Conservation (phyloP, 2,113 vertebrate genomes). For the Telmatochromis sp. region DNA sequence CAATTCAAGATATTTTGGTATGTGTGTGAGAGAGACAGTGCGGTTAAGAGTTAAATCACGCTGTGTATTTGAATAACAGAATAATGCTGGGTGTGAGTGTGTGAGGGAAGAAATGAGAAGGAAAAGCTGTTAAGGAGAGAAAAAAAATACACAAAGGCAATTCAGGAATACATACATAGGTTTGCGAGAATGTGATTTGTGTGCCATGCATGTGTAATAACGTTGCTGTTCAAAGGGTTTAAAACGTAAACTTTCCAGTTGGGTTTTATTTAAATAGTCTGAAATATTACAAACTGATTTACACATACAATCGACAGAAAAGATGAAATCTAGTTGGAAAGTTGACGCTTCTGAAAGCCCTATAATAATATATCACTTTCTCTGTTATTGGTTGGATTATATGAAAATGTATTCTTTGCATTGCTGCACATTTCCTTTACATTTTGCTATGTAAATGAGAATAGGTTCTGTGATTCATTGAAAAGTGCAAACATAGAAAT, state of each 20-base stretch:
- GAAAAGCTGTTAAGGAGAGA: background rate
- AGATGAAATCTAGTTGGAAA: background rate
- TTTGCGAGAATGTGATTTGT: background rate
- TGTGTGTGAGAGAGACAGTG: background rate
- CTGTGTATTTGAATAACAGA: constrained; percentile 12
- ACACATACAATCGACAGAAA: background rate
- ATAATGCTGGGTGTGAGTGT: background rate
- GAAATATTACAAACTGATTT: background rate
- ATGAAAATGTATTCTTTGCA: background rate
- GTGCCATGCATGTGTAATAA: background rate
- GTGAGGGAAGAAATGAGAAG: background rate
- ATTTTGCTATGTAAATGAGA: background rate
- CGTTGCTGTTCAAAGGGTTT: background rate
- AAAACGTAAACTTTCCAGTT: background rate
- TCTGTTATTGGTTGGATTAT: background rate
- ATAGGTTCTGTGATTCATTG: background rate
- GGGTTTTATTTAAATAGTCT: background rate
- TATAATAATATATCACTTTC: background rate
- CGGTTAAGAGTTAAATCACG: background rate
- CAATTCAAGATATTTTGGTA: constrained; percentile 16
- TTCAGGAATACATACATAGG: background rate
- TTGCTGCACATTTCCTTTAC: background rate
- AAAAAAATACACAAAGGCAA: background rate
- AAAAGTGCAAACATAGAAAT: background rate
- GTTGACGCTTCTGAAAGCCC: background rate